Percentiles rank a stretch among this genome's conserved stretches.
Conservation (phyloP, 1,140 invertebrate species). For the Akabosia matsudoensis region DNA sequence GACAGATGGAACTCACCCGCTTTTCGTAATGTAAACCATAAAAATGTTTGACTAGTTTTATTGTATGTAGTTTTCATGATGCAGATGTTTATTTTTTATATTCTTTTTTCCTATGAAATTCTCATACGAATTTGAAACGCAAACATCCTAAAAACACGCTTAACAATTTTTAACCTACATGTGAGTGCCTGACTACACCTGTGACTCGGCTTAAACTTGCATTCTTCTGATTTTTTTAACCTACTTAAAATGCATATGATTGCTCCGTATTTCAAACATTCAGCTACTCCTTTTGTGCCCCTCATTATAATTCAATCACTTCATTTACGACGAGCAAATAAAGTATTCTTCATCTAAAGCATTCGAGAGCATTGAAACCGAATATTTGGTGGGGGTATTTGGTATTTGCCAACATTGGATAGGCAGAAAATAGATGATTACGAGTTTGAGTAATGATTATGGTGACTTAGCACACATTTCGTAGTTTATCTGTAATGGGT, state of each 20-base stretch:
- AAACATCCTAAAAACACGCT: too few relatives aligned
- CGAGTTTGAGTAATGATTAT: constrained; percentile 15
- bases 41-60: neutral
- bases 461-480: neutral
- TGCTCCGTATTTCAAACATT: neutral
- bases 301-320: constrained; percentile 1
- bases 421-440: neutral
- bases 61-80: neutral
- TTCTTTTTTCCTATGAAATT: neutral
- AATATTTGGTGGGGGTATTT: too few relatives aligned
- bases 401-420: too few relatives aligned
- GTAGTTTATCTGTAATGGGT: neutral
- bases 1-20: neutral
- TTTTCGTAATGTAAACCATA: neutral
- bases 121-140: too few relatives aligned
- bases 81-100: neutral
- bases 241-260: neutral
- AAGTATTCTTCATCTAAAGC: too few relatives aligned
- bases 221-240: neutral
- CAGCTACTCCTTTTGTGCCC: neutral
- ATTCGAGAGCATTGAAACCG: too few relatives aligned
- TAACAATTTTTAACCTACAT: too few relatives aligned
- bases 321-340: constrained; percentile 2
- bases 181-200: neutral
- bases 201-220: neutral